phyloP scores from a whole-genome alignment of 2,797 vertebrate genomes.

The Pyrocephalus nanus region DNA sequence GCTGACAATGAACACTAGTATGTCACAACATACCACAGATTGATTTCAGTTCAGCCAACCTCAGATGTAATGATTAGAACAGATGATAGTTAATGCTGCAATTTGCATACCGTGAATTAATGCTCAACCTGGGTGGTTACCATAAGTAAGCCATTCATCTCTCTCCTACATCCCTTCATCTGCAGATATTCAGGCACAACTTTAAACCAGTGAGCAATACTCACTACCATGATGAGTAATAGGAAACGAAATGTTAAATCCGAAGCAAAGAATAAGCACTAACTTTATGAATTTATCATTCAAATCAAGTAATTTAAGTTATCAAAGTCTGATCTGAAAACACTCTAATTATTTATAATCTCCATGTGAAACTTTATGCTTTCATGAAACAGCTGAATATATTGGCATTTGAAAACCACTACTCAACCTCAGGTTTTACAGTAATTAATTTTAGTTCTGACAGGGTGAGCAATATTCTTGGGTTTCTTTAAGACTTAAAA shows the following conservation, averaged over 20 bases:
- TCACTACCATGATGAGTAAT: not conserved
- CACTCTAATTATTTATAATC: constrained; percentile 17
- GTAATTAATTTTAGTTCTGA: not conserved
- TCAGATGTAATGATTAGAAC: not conserved
- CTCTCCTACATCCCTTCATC: not conserved
- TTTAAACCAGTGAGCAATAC: not conserved
- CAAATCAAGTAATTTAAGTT: constrained; percentile 6
- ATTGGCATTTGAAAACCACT: not conserved
- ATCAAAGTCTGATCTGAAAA: not conserved
- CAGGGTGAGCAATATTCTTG: not conserved
- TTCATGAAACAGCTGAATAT: not conserved
- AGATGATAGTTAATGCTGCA: not conserved
- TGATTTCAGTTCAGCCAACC: not conserved
- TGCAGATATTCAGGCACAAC: not conserved
- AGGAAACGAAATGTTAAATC: not conserved
- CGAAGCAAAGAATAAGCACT: not conserved
- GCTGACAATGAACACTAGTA: not conserved
- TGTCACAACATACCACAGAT: constrained; percentile 9
- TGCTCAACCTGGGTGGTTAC: not conserved
- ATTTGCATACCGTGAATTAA: not conserved
- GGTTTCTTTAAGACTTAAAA: not conserved
- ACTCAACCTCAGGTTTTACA: not conserved
- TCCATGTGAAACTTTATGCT: not conserved
- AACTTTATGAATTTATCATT: constrained; percentile 14
- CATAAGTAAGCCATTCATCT: not conserved